Base-by-base conservation (phyloP, 2,888 invertebrate species). In the Lepidocyrtoides sp. region DNA sequence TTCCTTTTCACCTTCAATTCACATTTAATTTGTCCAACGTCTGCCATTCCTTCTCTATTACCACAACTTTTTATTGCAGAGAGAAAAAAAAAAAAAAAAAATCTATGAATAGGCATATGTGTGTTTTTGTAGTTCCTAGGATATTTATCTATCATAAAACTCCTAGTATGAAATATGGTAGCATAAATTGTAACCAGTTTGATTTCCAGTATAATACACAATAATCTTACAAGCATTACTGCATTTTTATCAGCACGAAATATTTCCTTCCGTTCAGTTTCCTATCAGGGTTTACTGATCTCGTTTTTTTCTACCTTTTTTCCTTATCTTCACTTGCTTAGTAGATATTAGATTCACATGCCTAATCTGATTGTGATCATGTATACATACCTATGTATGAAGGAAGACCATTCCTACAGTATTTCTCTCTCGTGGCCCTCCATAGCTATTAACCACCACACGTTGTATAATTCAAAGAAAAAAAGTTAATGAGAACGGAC, bases 401-500 rank as follows among this genome's bases (percentile, higher is more conserved):
- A n/a, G n/a, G n/a, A n/a, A n/a, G n/a, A n/a, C n/a, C n/a, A n/a
- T n/a, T n/a, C n/a, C n/a, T n/a, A n/a, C n/a, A n/a, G n/a, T n/a
- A n/a, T n/a, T n/a, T n/a, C n/a, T n/a, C n/a, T n/a, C n/a, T n/a
- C n/a, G n/a, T n/a, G n/a, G n/a, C n/a, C n/a, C n/a, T n/a, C n/a
- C n/a, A n/a, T n/a, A n/a, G n/a, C n/a, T n/a, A n/a, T n/a, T n/a
- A n/a, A n/a, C n/a, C n/a, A n/a, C n/a, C 14, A 8, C 48, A 51
- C 26, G 29, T 75, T 48, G 51, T 41, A 36, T 69, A 41, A 26
- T 48, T 51, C 17, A 8, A 48, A 48, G 48, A 7, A 26, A 44
- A 17, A 17, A 69, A 69, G 23, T 72, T 72, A 72, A 72, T 84
- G 57, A 75, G 87, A 87, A 66, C 41, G 63, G 79, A 87, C 87